Evolutionary conservation across 2,888 invertebrate species (phyloP).

Genomic region (Orthosia cruda): DNA sequence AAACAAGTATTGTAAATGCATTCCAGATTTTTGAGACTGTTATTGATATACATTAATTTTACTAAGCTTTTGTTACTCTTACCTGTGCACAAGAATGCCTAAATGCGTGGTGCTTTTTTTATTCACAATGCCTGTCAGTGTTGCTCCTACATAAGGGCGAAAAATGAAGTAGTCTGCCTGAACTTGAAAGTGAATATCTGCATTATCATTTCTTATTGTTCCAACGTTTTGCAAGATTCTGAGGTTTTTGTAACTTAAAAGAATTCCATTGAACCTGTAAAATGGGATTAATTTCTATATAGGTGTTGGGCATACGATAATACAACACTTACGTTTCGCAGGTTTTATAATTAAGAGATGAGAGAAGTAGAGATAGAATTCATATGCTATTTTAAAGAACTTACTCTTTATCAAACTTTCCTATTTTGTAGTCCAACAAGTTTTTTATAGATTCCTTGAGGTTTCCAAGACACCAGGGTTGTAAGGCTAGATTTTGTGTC

Average conservation of each 20-base stretch:
- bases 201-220: conserved; percentile 92
- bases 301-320: neutral
- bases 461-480: conserved; percentile 93
- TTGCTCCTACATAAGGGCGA: conserved; percentile 92
- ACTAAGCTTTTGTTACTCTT: conserved; percentile 40
- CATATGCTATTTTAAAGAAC: conserved; percentile 69
- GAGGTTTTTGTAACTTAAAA: conserved; percentile 93
- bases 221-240: conserved; percentile 92
- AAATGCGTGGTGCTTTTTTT: conserved; percentile 93
- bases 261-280: conserved; percentile 93
- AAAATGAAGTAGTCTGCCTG: conserved; percentile 94
- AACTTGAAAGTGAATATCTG: conserved; percentile 93
- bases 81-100: conserved; percentile 93
- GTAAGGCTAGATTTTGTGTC: conserved; percentile 92
- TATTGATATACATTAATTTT: neutral
- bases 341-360: neutral
- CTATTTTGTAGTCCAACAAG: conserved; percentile 91
- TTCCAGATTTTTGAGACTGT: neutral
- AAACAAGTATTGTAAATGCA: neutral
- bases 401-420: conserved; percentile 93
- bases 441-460: conserved; percentile 92
- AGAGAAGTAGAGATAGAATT: neutral
- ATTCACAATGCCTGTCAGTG: conserved; percentile 93
- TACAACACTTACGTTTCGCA: neutral
- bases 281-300: neutral